A percentile compares a stretch with the other conserved stretches of the same genome.
Evolutionary conservation across 2,113 vertebrate genomes (phyloP).

Genomic region (Regulus satrapa): DNA sequence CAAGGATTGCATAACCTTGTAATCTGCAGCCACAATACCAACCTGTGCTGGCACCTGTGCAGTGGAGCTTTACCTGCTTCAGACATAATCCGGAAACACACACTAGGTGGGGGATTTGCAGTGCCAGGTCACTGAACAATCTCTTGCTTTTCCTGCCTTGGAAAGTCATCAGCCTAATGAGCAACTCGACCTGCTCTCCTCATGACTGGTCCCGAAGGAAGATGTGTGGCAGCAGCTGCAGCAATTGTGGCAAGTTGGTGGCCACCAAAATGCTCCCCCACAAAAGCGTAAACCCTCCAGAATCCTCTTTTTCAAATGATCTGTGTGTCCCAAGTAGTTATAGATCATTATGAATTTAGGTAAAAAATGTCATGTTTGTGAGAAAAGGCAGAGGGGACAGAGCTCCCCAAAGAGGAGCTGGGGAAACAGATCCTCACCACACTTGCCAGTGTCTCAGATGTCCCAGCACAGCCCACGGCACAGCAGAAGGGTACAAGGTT

Average conservation of each 20-base stretch:
- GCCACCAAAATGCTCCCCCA: neutral
- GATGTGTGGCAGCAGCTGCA: accelerated
- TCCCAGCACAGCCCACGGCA: neutral
- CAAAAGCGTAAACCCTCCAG: accelerated
- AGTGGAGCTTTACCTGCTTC: constrained; percentile 35
- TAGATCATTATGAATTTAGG: neutral
- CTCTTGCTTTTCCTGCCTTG: constrained; percentile 7
- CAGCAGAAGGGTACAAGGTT: neutral
- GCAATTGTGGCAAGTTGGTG: neutral
- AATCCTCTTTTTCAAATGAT: neutral
- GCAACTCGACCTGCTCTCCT: neutral
- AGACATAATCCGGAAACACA: constrained; percentile 38
- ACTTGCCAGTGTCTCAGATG: accelerated
- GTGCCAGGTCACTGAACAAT: constrained; percentile 1
- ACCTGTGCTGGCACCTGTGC: neutral
- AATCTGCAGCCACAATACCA: constrained; percentile 27
- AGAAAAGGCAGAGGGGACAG: neutral
- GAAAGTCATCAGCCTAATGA: neutral
- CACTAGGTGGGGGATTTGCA: constrained; percentile 6
- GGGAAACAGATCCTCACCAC: neutral
- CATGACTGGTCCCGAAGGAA: neutral
- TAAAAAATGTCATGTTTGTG: neutral
- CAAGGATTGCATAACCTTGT: constrained; percentile 22
- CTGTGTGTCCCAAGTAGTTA: neutral
- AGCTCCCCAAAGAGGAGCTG: neutral